Base-by-base conservation (phyloP, 2,888 invertebrate genomes). In the Andrena minutula region DNA sequence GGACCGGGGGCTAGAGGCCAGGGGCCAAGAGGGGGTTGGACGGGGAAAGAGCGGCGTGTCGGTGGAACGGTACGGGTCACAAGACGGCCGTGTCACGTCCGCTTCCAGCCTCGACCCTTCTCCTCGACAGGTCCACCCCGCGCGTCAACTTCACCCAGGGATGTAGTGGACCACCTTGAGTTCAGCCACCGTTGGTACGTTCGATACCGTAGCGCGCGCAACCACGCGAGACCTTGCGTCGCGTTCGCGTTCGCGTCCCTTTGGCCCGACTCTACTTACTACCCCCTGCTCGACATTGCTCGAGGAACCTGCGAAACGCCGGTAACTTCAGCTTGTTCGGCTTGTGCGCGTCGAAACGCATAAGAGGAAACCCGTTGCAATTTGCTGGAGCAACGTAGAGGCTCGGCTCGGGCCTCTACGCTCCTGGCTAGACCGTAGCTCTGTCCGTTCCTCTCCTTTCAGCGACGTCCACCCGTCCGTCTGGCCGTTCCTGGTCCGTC, bases 51-150 rank as follows among this genome's bases (percentile, higher is more conserved):
- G 72, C 47, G 53, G 20, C 81, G 84, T 76, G 84, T 81, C 75
- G 86, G 86, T 82, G 86, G 83, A 85, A 84, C 88, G 87, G 90
- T 88, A 88, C 88, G 91, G 91, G 91, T 92, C 93, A 91, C 92
- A 93, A 93, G 93, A 93, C 93, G 93, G 89, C 91, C 93, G 91
- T 91, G 93, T 93, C 93, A 93, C 93, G 93, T 93, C 91, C 93
- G 91, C 90, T 91, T 91, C 89, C 90, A 90, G 90, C 91, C 89
- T 91, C 92, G 88, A 89, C 92, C 91, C 88, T 82, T 86, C 91
- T 87, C 89, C 88, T 86, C 88, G 90, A 90, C 91, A 90, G 91
- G 88, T 91, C 88, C 91, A 88, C 91, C 90, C 90, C 87, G 89
- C 91, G 90, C 90, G 90, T 91, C 92, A 91, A 89, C 87, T 88